A percentile compares a stretch with the other conserved stretches of the same genome.
Evolutionary conservation across 2,888 invertebrate genomes (phyloP).

Genomic region (Diadegma fenestrale): DNA sequence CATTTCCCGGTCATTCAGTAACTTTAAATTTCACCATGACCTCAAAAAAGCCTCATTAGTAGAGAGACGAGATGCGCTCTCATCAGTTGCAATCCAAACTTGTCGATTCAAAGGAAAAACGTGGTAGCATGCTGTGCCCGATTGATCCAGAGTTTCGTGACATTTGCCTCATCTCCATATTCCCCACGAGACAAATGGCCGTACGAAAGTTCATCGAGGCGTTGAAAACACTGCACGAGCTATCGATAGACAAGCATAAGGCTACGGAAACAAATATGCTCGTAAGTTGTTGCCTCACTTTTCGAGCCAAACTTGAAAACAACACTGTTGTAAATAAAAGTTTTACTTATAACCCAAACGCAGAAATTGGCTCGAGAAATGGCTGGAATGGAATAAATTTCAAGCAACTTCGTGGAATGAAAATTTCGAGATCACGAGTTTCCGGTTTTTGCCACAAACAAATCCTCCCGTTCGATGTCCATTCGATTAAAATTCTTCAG

Average conservation of each 20-base stretch:
- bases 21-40: slow-evolving; percentile 9
- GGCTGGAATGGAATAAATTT: slow-evolving; percentile 6
- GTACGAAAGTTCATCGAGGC: slow-evolving; percentile 68
- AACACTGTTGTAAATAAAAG: not conserved
- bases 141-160: slow-evolving; percentile 67
- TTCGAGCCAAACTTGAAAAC: not conserved
- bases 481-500: not conserved
- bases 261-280: slow-evolving; percentile 41
- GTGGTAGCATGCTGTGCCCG: slow-evolving; percentile 74
- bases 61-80: slow-evolving; percentile 1
- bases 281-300: slow-evolving; percentile 12
- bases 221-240: slow-evolving; percentile 62
- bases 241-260: slow-evolving; percentile 39
- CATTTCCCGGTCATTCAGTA: slow-evolving; percentile 8
- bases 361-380: slow-evolving; percentile 49
- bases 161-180: slow-evolving; percentile 70
- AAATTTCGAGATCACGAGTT: not conserved
- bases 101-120: slow-evolving; percentile 68
- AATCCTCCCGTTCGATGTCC: not conserved
- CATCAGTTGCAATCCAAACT: slow-evolving; percentile 19
- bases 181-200: slow-evolving; percentile 63
- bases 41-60: slow-evolving; percentile 16
- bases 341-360: not conserved
- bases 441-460: not conserved
- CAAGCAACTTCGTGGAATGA: not conserved